phyloP scores from a whole-genome alignment of 2,797 vertebrate genomes.

The Coregonus suidteri region DNA sequence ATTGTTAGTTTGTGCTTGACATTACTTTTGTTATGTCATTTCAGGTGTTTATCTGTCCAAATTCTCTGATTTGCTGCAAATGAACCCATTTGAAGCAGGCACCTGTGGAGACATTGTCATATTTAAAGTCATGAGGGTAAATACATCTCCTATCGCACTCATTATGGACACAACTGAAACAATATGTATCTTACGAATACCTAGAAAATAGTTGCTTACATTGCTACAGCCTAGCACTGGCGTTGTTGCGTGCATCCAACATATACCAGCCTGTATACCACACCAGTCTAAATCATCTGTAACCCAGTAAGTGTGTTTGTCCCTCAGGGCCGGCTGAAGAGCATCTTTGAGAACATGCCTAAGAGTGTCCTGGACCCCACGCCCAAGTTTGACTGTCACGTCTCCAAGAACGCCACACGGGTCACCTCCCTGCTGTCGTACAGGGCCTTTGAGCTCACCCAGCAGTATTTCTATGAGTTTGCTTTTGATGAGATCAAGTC shows the following conservation, averaged over 20 bases:
- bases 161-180: background rate
- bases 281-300: background rate
- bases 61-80: slow-evolving; percentile 93
- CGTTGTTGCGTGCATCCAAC: background rate
- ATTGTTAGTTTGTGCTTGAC: background rate
- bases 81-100: slow-evolving; percentile 90
- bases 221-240: too few species aligned
- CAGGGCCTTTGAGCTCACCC: slow-evolving; percentile 92
- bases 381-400: slow-evolving; percentile 92
- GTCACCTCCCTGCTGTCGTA: slow-evolving; percentile 90
- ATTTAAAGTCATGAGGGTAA: slow-evolving; percentile 99
- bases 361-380: slow-evolving; percentile 87
- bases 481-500: slow-evolving; percentile 89
- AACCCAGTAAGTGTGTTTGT: slow-evolving; percentile 5
- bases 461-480: slow-evolving; percentile 99
- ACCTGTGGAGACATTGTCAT: slow-evolving; percentile 87
- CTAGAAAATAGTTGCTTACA: background rate
- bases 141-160: slow-evolving; percentile 19
- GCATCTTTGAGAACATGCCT: slow-evolving; percentile 85
- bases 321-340: slow-evolving; percentile 90
- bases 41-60: slow-evolving; percentile 92
- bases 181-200: background rate
- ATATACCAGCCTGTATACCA: background rate
- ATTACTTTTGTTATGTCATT: slow-evolving; percentile 36
- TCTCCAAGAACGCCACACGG: slow-evolving; percentile 89